Evolutionary conservation across 2,888 invertebrate genomes (phyloP), one percentile per base, ranked within the genome.

Genomic region (Lucinisca nassula): DNA sequence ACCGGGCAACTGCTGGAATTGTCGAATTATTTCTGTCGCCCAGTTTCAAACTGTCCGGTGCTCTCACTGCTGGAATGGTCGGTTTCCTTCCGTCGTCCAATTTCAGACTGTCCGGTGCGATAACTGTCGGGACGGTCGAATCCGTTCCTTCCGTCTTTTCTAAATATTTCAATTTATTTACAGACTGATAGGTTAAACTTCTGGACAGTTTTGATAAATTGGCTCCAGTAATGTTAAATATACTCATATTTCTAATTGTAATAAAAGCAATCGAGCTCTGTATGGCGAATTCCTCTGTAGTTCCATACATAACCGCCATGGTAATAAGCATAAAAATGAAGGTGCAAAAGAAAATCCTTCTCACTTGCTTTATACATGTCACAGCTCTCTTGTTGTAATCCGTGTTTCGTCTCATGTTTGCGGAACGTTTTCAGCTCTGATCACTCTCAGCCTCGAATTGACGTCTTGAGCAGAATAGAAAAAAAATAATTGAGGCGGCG

Each of bases 271-370:
- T 61, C 6, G 61, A 27, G 40, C 40, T 51, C 4, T 32, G 45
- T 37, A 67, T 70, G 2, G 38, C 27, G 21, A 70, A 75, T 27
- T 80, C 79, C 70, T 84, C 84, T 17, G 84, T 84, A 0, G 80
- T 61, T 21, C 80, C 80, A 37, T 84, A 84, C 84, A 84, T 72
- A 4, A 58, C 32, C 27, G 55, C 40, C 61, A 80, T 75, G 0
- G 77, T 75, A 2, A 84, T 0, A 17, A 79, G 55, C 58, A 80
- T 38, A 14, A 84, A 14, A 0, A 35, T 38, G 30, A 67, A 79
- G 0, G 79, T 79, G 2, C 79, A 37, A 4, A 79, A 6, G 32
- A 79, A 84, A 1, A 45, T 75, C 21, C 75, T 27, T 40, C 49
- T 40, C 4, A 84, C 38, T 27, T 76, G 73, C 0, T 27, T 75